Evolutionary conservation across 2,797 vertebrate genomes (phyloP), one percentile per base, ranked within the genome.

Genomic region (Hydrocynus forskahlii): DNA sequence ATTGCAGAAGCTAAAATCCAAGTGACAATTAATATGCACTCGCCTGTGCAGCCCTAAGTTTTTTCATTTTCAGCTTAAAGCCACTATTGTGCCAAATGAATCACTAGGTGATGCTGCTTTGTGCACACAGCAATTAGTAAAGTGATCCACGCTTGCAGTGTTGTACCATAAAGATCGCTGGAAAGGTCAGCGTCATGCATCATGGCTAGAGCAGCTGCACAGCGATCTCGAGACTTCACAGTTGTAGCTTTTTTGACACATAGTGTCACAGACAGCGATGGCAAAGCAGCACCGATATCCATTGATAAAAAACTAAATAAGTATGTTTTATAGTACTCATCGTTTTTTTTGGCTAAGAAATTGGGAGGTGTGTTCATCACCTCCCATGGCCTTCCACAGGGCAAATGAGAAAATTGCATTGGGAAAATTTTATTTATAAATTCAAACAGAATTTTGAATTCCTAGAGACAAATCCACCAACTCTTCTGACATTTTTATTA

Each of bases 131-230:
- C 74, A 84, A 74, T 86, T 80, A 75, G 82, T 80, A 59, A 81
- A 78, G 25, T 40, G 19, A 74, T 81, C 19, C 19, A 83, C 55
- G 67, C 38, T 72, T 35, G 29, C 55, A 81, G 10, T 78, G 66
- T 75, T 48, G 55, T 83, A 43, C 45, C 77, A 59, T 67, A 73
- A 50, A 66, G 19, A 48, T 78, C 50, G 72, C 73, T 50, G 59
- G 45, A 82, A 84, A 84, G 82, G 78, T 76, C 75, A 74, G 43
- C 55, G 19, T 75, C 70, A 79, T 84, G 71, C 82, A 75, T 84
- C 75, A 84, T 19, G 62, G 79, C 73, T 62, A 83, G 60, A 75
- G 64, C 75, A 25, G 70, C 75, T 29, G 50, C n/a, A 54, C 29
- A 72, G 55, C 17, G 50, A 83, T 77, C 76, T 75, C 55, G 38